A percentile compares a stretch with the other conserved stretches of the same genome.
Evolutionary conservation across 2,888 invertebrate species (phyloP).

Genomic region (Chrysotoxum bicinctum): DNA sequence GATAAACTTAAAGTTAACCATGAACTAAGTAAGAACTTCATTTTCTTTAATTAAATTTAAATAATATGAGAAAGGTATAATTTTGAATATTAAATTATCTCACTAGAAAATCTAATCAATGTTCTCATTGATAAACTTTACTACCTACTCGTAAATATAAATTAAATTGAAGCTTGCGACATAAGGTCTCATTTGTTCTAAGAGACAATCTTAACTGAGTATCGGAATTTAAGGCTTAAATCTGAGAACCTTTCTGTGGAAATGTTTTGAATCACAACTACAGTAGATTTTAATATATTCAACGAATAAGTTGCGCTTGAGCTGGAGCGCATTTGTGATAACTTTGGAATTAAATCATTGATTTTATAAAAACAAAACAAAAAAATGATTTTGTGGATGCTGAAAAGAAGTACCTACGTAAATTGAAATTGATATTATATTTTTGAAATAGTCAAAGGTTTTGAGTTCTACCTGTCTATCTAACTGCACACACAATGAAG

Average conservation of each 20-base stretch:
- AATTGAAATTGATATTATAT: neutral
- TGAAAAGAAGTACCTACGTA: neutral
- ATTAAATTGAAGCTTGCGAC: neutral
- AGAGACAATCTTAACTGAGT: conserved; percentile 7
- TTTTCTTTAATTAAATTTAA: neutral
- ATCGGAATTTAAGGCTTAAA: neutral
- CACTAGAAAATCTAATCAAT: neutral
- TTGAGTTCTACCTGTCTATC: neutral
- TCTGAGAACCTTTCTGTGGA: neutral
- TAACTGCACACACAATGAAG: neutral
- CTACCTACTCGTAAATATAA: neutral
- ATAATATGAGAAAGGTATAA: neutral
- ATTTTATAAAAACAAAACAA: neutral
- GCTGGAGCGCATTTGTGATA: neutral
- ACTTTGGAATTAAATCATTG: neutral
- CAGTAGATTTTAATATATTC: conserved; percentile 9
- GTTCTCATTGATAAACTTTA: neutral
- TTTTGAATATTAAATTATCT: neutral
- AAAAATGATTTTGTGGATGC: neutral
- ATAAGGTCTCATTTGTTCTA: neutral
- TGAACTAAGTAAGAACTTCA: neutral
- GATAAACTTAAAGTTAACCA: neutral
- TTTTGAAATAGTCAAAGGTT: neutral
- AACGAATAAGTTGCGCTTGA: neutral
- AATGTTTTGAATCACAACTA: neutral